Conservation (phyloP, 2,888 invertebrate species). For the Schizotus pectinicornis region DNA sequence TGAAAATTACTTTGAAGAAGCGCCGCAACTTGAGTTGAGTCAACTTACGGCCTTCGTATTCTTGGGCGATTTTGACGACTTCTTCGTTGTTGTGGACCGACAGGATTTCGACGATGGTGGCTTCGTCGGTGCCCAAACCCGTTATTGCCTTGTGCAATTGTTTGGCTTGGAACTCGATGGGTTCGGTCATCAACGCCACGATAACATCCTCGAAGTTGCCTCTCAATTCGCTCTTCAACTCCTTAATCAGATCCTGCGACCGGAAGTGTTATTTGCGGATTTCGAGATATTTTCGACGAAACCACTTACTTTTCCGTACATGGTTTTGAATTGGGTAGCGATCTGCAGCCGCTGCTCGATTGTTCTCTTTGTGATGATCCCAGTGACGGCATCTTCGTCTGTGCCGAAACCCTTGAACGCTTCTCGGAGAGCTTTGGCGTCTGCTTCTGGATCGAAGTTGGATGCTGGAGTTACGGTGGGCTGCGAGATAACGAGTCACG, state of each 20-base stretch:
- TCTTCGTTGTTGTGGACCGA: conserved; percentile 84
- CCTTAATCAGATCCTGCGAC: conserved; percentile 73
- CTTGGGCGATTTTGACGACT: conserved; percentile 75
- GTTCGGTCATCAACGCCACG: conserved; percentile 80
- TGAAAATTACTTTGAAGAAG: conserved; percentile 55
- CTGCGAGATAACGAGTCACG: conserved; percentile 31
- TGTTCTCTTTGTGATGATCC: conserved; percentile 68
- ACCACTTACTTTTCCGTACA: conserved; percentile 70
- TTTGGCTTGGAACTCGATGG: conserved; percentile 80
- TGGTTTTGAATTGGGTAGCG: conserved; percentile 63
- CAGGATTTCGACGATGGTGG: conserved; percentile 83
- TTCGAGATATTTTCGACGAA: neutral
- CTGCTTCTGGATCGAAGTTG: conserved; percentile 51
- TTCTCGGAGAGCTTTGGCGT: conserved; percentile 51
- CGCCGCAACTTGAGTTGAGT: neutral
- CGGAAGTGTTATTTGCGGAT: neutral
- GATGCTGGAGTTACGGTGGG: conserved; percentile 51
- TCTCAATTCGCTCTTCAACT: conserved; percentile 85
- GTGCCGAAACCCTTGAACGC: conserved; percentile 59
- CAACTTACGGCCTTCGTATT: conserved; percentile 76
- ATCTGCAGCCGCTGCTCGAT: conserved; percentile 72
- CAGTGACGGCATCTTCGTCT: conserved; percentile 71
- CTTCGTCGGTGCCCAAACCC: conserved; percentile 83
- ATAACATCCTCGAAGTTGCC: conserved; percentile 86
- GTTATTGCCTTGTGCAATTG: conserved; percentile 81